phyloP scores from a whole-genome alignment of 2,113 vertebrate genomes.

The Trogon surrucura region DNA sequence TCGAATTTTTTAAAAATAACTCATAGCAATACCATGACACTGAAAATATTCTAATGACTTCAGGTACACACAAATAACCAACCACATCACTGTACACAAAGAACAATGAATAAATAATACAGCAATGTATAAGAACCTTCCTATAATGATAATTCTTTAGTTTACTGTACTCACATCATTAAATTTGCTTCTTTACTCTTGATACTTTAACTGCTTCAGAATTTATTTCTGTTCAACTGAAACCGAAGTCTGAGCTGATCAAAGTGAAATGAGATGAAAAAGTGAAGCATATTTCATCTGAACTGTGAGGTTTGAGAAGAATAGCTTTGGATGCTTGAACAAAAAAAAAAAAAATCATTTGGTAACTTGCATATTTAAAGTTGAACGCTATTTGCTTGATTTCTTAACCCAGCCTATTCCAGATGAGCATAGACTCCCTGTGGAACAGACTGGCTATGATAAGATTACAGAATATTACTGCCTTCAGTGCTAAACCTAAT shows the following conservation, averaged over 20 bases:
- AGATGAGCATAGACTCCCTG: neutral
- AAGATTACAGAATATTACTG: neutral
- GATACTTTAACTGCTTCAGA: neutral
- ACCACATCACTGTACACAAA: neutral
- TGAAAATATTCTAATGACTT: neutral
- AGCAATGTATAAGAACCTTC: neutral
- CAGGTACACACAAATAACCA: neutral
- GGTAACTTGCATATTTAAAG: neutral
- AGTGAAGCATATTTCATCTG: neutral
- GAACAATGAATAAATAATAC: neutral
- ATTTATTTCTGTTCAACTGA: neutral
- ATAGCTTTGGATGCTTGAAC: neutral
- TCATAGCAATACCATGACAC: neutral
- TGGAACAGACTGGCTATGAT: neutral
- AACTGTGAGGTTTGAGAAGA: neutral
- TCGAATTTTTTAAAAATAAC: neutral
- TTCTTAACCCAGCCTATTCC: neutral
- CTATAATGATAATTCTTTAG: neutral
- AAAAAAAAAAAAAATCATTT: neutral
- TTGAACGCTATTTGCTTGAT: neutral
- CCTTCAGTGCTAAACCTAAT: neutral
- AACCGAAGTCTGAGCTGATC: neutral
- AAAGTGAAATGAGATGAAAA: neutral
- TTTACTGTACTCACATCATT: neutral
- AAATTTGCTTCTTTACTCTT: neutral